Evolutionary conservation across 2,888 invertebrate genomes (phyloP), one percentile per base, ranked within the genome.

Genomic region (Cosmopolites sordidus): DNA sequence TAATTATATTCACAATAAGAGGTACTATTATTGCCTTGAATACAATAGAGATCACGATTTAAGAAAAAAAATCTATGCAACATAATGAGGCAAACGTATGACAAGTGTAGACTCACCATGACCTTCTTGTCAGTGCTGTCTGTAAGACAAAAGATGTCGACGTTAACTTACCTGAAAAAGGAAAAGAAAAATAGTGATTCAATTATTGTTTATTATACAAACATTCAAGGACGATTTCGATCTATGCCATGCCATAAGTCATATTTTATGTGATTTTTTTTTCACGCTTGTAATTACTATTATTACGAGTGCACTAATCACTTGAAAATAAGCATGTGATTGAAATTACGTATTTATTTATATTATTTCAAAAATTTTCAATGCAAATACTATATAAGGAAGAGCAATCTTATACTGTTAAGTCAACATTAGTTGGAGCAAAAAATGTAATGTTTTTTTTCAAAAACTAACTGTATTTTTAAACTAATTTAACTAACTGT

Each of bases 1-100:
- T 58, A 58, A 58, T 51, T 58, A 54, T 52, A 53, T 54, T 54
- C 51, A 58, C 49, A 55, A 54, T 54, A 58, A 48, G 52, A 58
- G 51, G 51, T 51, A 48, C 48, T 56, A 58, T 54, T 58, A 58
- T 58, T 58, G 51, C 58, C 54, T 58, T 58, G 58, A 58, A 58
- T 54, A 54, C 51, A 58, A 54, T 54, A 46, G 47, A 44, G 54
- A 51, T 54, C 54, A 58, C 58, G 58, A 58, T 42, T 52, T 37
- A 29, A 46, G 43, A 51, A 47, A 58, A 58, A 46, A 52, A 54
- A 54, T 43, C 17, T 27, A 55, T 49, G 51, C 48, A 47, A 48
- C 46, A 48, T 58, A 54, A 54, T 58, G 54, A 58, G 44, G 47
- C 54, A 55, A 58, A 51, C 58, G 52, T 58, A 54, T 54, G 58